phyloP scores from a whole-genome alignment of 2,888 invertebrate genomes.

The Amiota mariae region DNA sequence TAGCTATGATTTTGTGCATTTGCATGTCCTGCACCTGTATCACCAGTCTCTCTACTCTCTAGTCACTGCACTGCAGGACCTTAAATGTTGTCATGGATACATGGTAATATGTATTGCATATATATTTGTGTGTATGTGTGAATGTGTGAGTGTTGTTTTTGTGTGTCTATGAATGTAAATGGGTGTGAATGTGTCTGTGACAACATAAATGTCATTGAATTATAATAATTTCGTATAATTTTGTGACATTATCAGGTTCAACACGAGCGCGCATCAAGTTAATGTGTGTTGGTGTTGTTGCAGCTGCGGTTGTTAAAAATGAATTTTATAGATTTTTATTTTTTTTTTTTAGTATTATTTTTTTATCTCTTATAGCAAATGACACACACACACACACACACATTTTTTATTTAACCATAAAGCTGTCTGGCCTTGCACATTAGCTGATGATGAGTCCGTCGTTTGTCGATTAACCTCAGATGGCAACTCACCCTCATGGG shows the following conservation, averaged over 20 bases:
- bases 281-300: slow-evolving; percentile 34
- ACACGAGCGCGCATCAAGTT: slow-evolving; percentile 44
- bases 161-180: background rate
- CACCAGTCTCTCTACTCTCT: background rate
- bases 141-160: background rate
- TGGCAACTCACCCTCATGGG: too few species aligned
- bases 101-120: too few species aligned
- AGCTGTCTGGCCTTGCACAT: too few species aligned
- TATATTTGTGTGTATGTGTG: background rate
- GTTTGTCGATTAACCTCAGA: slow-evolving; percentile 1
- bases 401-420: background rate
- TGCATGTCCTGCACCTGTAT: background rate
- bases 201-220: slow-evolving; percentile 52
- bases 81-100: too few species aligned
- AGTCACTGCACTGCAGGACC: too few species aligned
- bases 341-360: background rate
- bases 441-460: too few species aligned
- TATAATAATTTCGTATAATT: slow-evolving; percentile 65
- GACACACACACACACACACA: background rate
- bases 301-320: background rate
- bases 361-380: slow-evolving; percentile 6
- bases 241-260: slow-evolving; percentile 62
- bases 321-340: background rate
- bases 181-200: background rate
- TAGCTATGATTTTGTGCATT: background rate